These are phyloP conservation scores for Saxidomus purpurata DNA, from an alignment of 1,140 invertebrate species.

Conservation along the genomic window DNA sequence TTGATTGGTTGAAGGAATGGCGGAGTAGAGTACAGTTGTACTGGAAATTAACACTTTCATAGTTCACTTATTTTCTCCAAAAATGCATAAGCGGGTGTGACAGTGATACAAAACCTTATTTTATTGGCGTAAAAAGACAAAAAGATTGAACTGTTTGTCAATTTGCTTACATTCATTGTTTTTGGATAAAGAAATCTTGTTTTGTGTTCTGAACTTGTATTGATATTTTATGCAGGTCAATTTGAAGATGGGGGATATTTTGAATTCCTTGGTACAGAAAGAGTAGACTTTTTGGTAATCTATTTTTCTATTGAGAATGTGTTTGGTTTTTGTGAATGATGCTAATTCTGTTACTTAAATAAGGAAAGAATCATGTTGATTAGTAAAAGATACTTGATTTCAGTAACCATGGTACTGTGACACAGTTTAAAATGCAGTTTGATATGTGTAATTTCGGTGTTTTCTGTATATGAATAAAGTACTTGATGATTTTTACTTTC, in stretches of 20 bases:
- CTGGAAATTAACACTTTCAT: no score
- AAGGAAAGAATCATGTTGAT: neutral
- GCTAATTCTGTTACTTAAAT: neutral
- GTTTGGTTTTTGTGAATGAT: neutral
- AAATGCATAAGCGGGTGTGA: no score
- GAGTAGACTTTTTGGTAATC: slow-evolving; percentile 36
- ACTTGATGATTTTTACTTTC: slow-evolving; percentile 1
- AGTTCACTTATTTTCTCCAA: no score
- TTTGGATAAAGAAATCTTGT: neutral
- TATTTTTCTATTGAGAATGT: slow-evolving; percentile 14
- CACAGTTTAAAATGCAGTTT: neutral
- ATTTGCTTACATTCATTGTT: no score
- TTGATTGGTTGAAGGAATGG: no score
- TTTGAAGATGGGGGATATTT: slow-evolving; percentile 28
- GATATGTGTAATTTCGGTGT: neutral
- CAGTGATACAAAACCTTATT: no score
- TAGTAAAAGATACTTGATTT: neutral
- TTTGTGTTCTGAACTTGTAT: neutral
- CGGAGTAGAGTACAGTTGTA: no score
- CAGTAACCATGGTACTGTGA: neutral
- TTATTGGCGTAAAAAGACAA: no score
- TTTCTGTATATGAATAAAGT: slow-evolving; percentile 19
- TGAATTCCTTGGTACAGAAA: slow-evolving; percentile 7
- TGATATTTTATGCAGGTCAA: slow-evolving; percentile 46
- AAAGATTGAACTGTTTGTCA: no score